Evolutionary conservation across 2,888 invertebrate species (phyloP), one percentile per base, ranked within the genome.

Genomic region (Neoitamus cyanurus): DNA sequence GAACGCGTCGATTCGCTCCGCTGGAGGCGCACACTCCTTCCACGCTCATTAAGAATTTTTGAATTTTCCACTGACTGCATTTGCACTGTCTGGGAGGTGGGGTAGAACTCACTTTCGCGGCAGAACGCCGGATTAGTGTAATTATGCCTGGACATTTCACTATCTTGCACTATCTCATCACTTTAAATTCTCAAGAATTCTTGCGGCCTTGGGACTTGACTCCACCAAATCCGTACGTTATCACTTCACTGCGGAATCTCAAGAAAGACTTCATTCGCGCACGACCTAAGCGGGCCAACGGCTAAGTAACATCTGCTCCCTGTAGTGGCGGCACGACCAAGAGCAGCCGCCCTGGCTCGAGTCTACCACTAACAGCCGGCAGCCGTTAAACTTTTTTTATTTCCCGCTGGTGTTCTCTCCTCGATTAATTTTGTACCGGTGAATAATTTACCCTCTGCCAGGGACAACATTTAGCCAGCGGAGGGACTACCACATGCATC

Each of bases 81-180:
- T 86, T 77, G 85, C 15, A 58, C 58, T 11, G 37, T 6, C 86
- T 85, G 69, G 86, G 92, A 88, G 87, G 91, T 89, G n/a, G 91
- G 91, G 87, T 92, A 92, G 87, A 92, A 94, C 88, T 96, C 96
- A 89, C 96, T 96, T 90, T 95, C 94, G 34, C 94, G 94, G 89
- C 95, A 95, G 89, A 96, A 96, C 0, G 96, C 96, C 83, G 96
- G 96, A 89, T 96, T 96, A 5, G 95, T 94, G 88, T 96, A 96
- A 88, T 95, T 91, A 85, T 91, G 91, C 83, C 89, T 89, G 30
- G 91, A 91, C 91, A 91, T 91, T n/a, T n/a, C n/a, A 34, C 13
- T 83, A 5, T 15, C 6, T 58, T 25, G 9, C 11, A 42, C 37
- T 46, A 46, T 70, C 75, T 85, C 72, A 84, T 70, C 48, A 31